Percentiles rank a stretch among this genome's conserved stretches.
Evolutionary conservation across 1,140 invertebrate species (phyloP).

Genomic region (Leptinotarsa lineolata): DNA sequence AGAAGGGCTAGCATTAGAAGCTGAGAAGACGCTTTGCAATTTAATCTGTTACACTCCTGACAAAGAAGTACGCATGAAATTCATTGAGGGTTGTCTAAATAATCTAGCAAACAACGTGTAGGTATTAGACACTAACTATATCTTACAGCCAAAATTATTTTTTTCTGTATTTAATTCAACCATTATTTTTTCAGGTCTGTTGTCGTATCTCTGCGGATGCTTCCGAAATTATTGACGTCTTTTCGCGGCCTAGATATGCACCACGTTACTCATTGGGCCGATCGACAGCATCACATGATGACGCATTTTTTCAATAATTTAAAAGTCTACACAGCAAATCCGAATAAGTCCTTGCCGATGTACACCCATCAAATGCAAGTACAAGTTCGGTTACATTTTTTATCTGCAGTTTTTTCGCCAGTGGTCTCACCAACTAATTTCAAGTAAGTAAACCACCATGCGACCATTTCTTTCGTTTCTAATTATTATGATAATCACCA

Average conservation of each 20-base stretch:
- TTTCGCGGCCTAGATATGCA: constrained; percentile 84
- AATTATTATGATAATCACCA: no score
- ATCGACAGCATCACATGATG: constrained; percentile 89
- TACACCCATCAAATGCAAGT: constrained; percentile 89
- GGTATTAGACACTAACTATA: constrained; percentile 30
- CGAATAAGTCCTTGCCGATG: constrained; percentile 53
- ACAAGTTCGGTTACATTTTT: constrained; percentile 86
- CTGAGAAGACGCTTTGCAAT: constrained; percentile 88
- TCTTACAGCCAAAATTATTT: no score
- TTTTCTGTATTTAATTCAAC: background rate
- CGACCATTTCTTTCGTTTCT: no score
- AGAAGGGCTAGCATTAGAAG: constrained; percentile 86
- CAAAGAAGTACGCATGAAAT: constrained; percentile 86
- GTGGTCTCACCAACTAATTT: constrained; percentile 87
- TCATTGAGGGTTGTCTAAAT: constrained; percentile 91
- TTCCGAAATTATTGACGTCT: constrained; percentile 89
- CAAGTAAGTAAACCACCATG: constrained; percentile 58
- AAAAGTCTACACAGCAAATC: constrained; percentile 63
- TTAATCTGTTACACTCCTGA: constrained; percentile 89
- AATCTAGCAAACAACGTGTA: constrained; percentile 85
- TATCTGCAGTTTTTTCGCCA: constrained; percentile 90
- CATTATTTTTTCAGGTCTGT: constrained; percentile 68
- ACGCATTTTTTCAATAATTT: constrained; percentile 88
- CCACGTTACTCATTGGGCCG: constrained; percentile 85
- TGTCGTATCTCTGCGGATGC: constrained; percentile 81